phyloP scores from a whole-genome alignment of 2,888 invertebrate species.

The Apodemia arnacis region DNA sequence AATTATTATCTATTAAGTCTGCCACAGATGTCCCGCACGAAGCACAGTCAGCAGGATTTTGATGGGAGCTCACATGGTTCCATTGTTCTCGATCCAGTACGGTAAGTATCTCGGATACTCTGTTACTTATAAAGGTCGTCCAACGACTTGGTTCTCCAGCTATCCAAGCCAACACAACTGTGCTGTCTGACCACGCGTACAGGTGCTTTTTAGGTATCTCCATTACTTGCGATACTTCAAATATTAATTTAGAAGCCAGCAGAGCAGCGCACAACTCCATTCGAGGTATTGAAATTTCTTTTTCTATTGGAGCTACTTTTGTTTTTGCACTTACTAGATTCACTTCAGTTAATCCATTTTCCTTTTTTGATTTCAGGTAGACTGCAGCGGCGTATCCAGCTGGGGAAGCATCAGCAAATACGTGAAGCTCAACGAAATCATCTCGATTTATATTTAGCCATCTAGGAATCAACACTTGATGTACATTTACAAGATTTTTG shows the following conservation, averaged over 20 bases:
- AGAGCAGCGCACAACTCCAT: slow-evolving; percentile 28
- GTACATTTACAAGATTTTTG: background rate
- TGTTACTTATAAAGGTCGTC: slow-evolving; percentile 58
- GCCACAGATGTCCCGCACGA: background rate
- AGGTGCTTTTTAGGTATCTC: slow-evolving; percentile 25
- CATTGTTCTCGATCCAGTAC: slow-evolving; percentile 37
- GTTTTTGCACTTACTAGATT: slow-evolving; percentile 50
- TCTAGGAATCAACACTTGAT: slow-evolving; percentile 17
- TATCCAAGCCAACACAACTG: slow-evolving; percentile 42
- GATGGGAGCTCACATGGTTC: slow-evolving; percentile 50
- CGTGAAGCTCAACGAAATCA: slow-evolving; percentile 65
- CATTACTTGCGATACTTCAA: slow-evolving; percentile 32
- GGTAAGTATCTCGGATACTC: slow-evolving; percentile 70
- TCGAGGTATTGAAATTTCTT: slow-evolving; percentile 32
- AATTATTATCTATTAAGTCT: background rate
- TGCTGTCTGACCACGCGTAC: slow-evolving; percentile 44
- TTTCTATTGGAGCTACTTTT: slow-evolving; percentile 36
- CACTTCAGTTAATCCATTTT: background rate
- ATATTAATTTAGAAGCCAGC: background rate
- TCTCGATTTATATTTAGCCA: background rate
- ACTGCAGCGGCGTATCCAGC: slow-evolving; percentile 71
- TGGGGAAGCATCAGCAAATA: slow-evolving; percentile 67
- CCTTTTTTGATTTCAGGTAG: slow-evolving; percentile 50
- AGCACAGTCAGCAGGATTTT: slow-evolving; percentile 82
- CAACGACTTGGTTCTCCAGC: slow-evolving; percentile 47